Evolutionary conservation across 2,113 vertebrate genomes (phyloP).

Genomic region (Macheiramphus alcinus): DNA sequence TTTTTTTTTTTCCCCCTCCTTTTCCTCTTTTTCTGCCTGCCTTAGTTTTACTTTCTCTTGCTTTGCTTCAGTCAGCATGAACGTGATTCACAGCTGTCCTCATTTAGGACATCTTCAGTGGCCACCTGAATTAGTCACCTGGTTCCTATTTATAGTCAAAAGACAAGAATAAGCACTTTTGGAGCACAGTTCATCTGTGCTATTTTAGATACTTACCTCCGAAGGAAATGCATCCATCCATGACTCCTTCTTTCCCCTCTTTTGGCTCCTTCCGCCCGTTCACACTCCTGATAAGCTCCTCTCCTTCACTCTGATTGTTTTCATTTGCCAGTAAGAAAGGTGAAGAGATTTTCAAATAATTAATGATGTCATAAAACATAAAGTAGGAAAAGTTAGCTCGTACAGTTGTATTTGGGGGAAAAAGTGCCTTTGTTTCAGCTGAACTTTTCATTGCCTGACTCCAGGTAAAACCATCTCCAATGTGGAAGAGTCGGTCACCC

Average conservation of each 20-base stretch:
- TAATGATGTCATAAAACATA: not conserved
- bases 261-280: not conserved
- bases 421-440: constrained; percentile 7
- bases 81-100: not conserved
- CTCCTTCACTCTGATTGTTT: not conserved
- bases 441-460: not conserved
- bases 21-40: not conserved
- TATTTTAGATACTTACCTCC: not conserved
- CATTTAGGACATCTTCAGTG: not conserved
- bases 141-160: not conserved
- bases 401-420: not conserved
- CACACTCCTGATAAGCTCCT: not conserved
- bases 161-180: not conserved
- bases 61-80: not conserved
- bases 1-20: not conserved
- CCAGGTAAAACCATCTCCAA: constrained; percentile 86
- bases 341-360: not conserved
- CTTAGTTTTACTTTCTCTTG: not conserved
- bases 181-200: not conserved
- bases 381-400: not conserved
- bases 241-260: not conserved
- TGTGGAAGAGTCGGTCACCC: constrained; percentile 85
- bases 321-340: not conserved
- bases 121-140: not conserved
- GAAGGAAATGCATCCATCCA: not conserved